A percentile compares a stretch with the other conserved stretches of the same genome.
Conservation (phyloP, 2,888 invertebrate species). For the Rugalucina vietnamica region DNA sequence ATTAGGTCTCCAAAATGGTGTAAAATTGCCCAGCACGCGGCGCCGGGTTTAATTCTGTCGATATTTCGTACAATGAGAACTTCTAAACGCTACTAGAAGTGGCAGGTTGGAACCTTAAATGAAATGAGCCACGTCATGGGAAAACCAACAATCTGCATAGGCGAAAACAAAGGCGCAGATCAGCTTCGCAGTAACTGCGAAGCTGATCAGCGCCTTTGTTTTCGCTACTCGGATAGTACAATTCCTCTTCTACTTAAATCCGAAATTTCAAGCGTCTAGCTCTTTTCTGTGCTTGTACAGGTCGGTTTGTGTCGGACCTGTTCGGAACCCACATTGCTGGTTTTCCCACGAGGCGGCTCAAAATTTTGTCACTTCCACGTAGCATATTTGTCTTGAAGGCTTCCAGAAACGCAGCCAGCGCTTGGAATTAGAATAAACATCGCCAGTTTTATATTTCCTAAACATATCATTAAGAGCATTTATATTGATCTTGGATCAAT, state of each 20-base stretch:
- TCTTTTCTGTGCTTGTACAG: too few species aligned
- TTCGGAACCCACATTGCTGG: too few species aligned
- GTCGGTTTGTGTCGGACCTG: too few species aligned
- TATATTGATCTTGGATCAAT: background rate
- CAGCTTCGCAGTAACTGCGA: too few species aligned
- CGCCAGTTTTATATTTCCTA: conserved; percentile 48
- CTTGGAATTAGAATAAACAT: conserved; percentile 50
- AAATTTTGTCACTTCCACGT: conserved; percentile 56
- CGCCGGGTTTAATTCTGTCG: conserved; percentile 41
- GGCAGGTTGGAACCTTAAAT: conserved; percentile 50
- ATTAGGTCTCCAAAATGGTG: conserved; percentile 50
- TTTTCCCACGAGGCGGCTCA: background rate
- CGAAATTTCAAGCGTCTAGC: too few species aligned
- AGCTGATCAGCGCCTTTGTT: too few species aligned
- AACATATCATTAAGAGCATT: conserved; percentile 16
- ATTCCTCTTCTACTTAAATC: too few species aligned
- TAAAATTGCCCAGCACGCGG: conserved; percentile 57
- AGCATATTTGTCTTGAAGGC: conserved; percentile 50
- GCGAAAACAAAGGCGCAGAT: too few species aligned
- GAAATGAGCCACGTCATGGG: too few species aligned
- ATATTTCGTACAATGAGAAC: conserved; percentile 44
- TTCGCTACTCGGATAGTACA: too few species aligned
- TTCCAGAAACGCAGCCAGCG: conserved; percentile 49
- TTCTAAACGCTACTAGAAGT: conserved; percentile 49
- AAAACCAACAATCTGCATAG: too few species aligned